Conservation (phyloP, 2,888 invertebrate species). For the Netelia inedita region DNA sequence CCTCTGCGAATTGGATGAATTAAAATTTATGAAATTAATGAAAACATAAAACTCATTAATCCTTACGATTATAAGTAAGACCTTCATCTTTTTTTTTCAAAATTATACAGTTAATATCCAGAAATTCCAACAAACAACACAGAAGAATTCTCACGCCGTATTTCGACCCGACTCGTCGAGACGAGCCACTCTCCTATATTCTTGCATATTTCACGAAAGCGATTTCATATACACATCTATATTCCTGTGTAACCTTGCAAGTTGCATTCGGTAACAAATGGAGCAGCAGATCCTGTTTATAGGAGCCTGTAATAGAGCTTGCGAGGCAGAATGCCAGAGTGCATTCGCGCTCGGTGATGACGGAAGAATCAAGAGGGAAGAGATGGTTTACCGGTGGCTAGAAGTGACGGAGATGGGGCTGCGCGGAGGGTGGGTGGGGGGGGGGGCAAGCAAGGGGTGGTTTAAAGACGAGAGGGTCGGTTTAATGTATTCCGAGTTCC, state of each 20-base stretch:
- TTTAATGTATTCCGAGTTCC: slow-evolving; percentile 78
- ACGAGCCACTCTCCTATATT: neutral
- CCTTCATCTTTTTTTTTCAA: no score
- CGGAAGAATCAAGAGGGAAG: slow-evolving; percentile 28
- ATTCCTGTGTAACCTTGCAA: neutral
- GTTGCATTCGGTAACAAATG: slow-evolving; percentile 39
- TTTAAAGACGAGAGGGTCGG: slow-evolving; percentile 66
- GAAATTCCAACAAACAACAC: no score
- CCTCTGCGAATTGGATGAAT: no score
- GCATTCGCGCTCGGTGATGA: slow-evolving; percentile 38
- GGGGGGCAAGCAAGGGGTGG: slow-evolving; percentile 49
- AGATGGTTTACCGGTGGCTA: slow-evolving; percentile 19
- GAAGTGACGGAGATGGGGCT: neutral
- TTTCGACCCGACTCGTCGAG: neutral
- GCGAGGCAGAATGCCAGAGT: slow-evolving; percentile 12
- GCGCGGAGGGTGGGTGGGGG: neutral
- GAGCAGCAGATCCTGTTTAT: slow-evolving; percentile 2
- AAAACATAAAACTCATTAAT: no score
- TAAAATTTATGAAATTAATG: no score
- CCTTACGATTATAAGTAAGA: no score
- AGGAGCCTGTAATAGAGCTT: slow-evolving; percentile 20
- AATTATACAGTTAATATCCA: no score
- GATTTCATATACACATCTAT: neutral
- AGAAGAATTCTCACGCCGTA: neutral
- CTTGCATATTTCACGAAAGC: neutral